A percentile compares a stretch with the other conserved stretches of the same genome.
phyloP scores from a whole-genome alignment of 2,113 vertebrate species.

The Brachyhypopomus occidentalis region DNA sequence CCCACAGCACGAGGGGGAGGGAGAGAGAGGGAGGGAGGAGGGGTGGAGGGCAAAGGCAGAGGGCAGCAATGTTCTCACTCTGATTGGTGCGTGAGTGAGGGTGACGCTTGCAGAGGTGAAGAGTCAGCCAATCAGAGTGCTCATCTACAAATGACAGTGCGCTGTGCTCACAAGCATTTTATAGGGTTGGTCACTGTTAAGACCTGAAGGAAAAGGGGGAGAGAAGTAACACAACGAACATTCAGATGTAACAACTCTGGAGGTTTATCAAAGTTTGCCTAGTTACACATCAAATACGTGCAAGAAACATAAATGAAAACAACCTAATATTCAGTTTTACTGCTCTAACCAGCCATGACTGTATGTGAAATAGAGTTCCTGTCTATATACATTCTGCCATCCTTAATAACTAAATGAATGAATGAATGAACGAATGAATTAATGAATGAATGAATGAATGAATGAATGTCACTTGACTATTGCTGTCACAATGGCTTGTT shows the following conservation, averaged over 20 bases:
- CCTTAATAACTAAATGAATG: background rate
- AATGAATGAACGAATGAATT: background rate
- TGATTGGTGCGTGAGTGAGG: constrained; percentile 45
- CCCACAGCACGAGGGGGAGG: constrained; percentile 71
- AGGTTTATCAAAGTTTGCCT: background rate
- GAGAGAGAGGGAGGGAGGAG: constrained; percentile 36
- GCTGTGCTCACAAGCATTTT: constrained; percentile 43
- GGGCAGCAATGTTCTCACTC: constrained; percentile 45
- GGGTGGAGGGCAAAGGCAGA: constrained; percentile 32
- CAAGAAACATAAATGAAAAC: no score
- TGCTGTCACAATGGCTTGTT: background rate
- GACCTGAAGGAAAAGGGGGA: constrained; percentile 36
- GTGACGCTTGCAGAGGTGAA: constrained; percentile 45
- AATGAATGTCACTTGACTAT: background rate
- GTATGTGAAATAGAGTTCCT: no score
- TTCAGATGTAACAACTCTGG: constrained; percentile 4
- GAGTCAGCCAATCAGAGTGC: constrained; percentile 44
- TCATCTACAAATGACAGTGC: constrained; percentile 36
- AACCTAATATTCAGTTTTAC: no score
- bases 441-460: background rate
- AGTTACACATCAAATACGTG: no score
- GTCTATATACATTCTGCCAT: no score
- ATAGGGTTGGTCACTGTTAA: constrained; percentile 16
- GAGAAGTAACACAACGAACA: constrained; percentile 52
- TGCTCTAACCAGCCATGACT: no score